phyloP scores from a whole-genome alignment of 2,797 vertebrate species.

The Phataginus tricuspis region DNA sequence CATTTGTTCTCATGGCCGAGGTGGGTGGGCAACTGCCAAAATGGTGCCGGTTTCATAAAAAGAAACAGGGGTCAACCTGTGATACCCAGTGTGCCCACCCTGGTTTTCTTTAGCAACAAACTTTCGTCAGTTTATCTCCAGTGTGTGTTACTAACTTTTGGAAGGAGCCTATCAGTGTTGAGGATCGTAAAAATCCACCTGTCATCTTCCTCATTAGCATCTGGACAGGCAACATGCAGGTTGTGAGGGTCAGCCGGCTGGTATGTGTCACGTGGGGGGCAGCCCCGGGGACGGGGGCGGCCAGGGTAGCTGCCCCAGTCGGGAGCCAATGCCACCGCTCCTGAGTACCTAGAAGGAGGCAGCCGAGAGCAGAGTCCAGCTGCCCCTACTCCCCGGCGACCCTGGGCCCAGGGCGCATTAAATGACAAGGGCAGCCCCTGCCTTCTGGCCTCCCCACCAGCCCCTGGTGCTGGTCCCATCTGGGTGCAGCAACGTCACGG shows the following conservation, averaged over 20 bases:
- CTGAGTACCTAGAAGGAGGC: not conserved
- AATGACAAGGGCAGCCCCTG: not conserved
- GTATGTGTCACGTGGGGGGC: fast-evolving
- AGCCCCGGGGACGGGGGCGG: too few species aligned
- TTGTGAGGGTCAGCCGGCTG: too few species aligned
- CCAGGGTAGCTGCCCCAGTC: not conserved
- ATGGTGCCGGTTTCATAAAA: not conserved
- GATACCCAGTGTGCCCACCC: not conserved
- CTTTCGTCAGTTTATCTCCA: not conserved
- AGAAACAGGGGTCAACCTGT: conserved; percentile 30
- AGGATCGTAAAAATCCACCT: not conserved
- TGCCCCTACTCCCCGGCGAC: not conserved
- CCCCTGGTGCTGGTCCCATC: not conserved
- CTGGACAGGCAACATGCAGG: not conserved
- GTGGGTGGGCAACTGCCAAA: not conserved
- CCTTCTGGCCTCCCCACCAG: not conserved
- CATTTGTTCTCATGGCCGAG: not conserved
- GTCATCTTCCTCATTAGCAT: not conserved
- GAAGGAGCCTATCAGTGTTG: not conserved
- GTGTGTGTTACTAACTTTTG: not conserved
- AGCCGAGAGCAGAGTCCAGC: not conserved
- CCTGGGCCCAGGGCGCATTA: not conserved
- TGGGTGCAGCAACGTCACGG: not conserved
- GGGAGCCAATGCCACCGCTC: not conserved
- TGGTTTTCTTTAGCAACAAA: not conserved